Evolutionary conservation across 2,888 invertebrate species (phyloP).

Genomic region (Drosophila phalerata): DNA sequence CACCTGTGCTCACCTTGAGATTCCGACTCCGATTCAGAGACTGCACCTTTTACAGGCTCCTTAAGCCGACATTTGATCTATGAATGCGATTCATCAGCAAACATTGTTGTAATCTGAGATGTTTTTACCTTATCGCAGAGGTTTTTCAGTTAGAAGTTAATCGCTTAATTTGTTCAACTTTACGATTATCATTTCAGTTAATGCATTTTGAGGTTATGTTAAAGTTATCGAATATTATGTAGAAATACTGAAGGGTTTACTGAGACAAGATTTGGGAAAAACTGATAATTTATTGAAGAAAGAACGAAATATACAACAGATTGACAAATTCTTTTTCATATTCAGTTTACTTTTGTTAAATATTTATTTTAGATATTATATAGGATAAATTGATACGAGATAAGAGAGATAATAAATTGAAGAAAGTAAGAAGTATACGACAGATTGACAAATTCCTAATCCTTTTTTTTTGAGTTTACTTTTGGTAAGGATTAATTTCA

Average conservation of each 20-base stretch:
- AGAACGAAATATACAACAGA: not conserved
- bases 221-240: not conserved
- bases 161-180: conserved; percentile 15
- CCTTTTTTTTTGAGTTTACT: not conserved
- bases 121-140: conserved; percentile 4
- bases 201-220: conserved; percentile 6
- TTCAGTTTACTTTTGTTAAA: not conserved
- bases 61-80: conserved; percentile 52
- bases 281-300: not conserved
- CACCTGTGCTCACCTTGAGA: conserved; percentile 3
- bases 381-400: too few relatives aligned
- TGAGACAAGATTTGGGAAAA: not conserved
- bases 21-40: not conserved
- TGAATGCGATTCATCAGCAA: conserved; percentile 29
- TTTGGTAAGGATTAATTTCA: not conserved
- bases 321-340: not conserved
- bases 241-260: not conserved
- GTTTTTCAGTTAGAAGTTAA: conserved; percentile 15
- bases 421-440: not conserved
- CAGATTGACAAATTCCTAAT: not conserved
- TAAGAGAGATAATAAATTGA: too few relatives aligned
- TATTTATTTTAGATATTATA: not conserved
- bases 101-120: conserved; percentile 32
- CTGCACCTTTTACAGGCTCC: conserved; percentile 29
- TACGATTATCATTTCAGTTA: not conserved